Evolutionary conservation across 1,140 invertebrate genomes (phyloP).

Genomic region (Drosophila prosaltans): DNA sequence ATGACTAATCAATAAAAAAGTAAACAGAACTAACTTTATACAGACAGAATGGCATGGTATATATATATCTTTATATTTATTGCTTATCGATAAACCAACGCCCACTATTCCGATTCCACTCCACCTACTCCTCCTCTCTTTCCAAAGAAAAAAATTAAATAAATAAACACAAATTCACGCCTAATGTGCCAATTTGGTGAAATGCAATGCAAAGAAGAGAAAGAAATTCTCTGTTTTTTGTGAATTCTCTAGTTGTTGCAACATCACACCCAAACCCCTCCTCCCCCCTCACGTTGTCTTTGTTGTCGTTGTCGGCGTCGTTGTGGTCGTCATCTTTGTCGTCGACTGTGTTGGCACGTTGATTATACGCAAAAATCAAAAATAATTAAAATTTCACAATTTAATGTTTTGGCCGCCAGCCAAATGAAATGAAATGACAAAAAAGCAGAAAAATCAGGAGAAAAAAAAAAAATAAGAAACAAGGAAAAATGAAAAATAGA

Average conservation of each 20-base stretch:
- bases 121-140: conserved; percentile 29
- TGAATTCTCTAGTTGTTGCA: too few relatives aligned
- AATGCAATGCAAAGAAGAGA: conserved; percentile 71
- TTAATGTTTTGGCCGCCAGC: conserved; percentile 72
- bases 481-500: conserved; percentile 2
- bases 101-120: not conserved
- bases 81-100: conserved; percentile 23
- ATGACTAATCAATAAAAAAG: conserved; percentile 73
- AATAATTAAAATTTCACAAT: conserved; percentile 82
- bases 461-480: conserved; percentile 20
- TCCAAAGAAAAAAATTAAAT: not conserved
- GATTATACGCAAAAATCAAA: conserved; percentile 82
- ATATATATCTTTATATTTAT: too few relatives aligned
- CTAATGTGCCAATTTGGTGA: conserved; percentile 74
- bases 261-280: not conserved
- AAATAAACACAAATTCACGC: conserved; percentile 41
- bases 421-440: conserved; percentile 57
- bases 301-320: conserved; percentile 34
- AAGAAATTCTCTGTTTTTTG: conserved; percentile 43
- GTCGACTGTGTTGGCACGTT: conserved; percentile 68
- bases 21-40: conserved; percentile 23
- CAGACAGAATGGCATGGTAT: conserved; percentile 6
- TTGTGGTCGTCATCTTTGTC: conserved; percentile 23
- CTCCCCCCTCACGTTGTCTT: not conserved
- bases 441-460: conserved; percentile 8